These are phyloP conservation scores for Rhegmatorhina hoffmannsi DNA, from an alignment of 2,113 vertebrate species.

Conservation along the genomic window DNA sequence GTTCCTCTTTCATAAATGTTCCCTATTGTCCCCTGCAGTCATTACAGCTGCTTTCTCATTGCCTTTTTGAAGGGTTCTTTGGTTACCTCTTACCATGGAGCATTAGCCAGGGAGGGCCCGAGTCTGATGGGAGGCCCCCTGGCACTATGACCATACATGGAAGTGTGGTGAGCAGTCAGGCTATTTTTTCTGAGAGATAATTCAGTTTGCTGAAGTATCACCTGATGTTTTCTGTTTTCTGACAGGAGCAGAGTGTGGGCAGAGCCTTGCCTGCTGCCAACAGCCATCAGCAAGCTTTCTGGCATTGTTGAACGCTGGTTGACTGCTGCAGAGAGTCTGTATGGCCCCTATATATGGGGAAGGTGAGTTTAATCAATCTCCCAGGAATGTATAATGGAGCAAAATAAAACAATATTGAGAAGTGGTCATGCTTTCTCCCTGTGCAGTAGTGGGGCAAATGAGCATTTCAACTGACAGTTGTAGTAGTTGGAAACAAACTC, in stretches of 20 bases:
- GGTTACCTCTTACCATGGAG: neutral
- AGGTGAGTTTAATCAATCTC: conserved; percentile 75
- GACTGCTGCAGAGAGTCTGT: conserved; percentile 88
- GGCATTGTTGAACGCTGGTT: conserved; percentile 93
- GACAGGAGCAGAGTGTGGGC: conserved; percentile 96
- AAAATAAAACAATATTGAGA: neutral
- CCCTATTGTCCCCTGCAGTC: neutral
- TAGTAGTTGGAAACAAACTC: neutral
- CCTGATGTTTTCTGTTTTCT: conserved; percentile 34
- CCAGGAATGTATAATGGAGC: neutral
- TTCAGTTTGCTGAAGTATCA: conserved; percentile 53
- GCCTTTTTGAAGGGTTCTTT: neutral
- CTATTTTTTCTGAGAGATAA: conserved; percentile 43
- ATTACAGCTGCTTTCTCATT: neutral
- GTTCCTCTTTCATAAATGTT: neutral
- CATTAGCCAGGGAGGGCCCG: neutral
- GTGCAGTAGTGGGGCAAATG: neutral
- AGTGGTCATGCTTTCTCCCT: neutral
- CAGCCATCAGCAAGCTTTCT: conserved; percentile 89
- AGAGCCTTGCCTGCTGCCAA: conserved; percentile 91
- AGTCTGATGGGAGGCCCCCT: neutral
- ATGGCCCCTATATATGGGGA: conserved; percentile 95
- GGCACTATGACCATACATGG: neutral
- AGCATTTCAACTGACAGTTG: neutral
- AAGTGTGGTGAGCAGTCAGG: neutral